Conservation (phyloP, 1,140 invertebrate species). For the Macrobrachium nipponense region DNA sequence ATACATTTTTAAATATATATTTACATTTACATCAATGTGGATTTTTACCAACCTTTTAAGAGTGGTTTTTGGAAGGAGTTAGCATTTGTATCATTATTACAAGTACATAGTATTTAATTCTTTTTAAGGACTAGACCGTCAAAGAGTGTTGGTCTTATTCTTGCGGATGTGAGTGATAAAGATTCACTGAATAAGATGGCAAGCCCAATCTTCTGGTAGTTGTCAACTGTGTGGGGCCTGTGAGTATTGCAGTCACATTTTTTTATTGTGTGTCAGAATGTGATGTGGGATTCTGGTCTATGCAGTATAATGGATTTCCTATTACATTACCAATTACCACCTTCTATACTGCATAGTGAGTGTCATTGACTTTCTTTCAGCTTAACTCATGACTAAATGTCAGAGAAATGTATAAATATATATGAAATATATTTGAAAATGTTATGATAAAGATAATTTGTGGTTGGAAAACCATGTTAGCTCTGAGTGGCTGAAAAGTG, state of each 20-base stretch:
- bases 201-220: conserved; percentile 78
- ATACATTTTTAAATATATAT: too few relatives aligned
- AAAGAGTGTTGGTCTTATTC: conserved; percentile 77
- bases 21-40: too few relatives aligned
- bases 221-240: conserved; percentile 89
- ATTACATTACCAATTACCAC: not conserved
- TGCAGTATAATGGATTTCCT: not conserved
- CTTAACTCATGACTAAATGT: not conserved
- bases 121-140: conserved; percentile 66
- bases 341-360: not conserved
- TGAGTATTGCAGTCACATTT: conserved; percentile 65
- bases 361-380: too few relatives aligned
- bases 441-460: too few relatives aligned
- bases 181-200: conserved; percentile 83
- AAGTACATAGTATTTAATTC: not conserved
- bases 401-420: not conserved
- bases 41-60: too few relatives aligned
- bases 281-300: not conserved
- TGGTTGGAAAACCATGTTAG: too few relatives aligned
- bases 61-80: not conserved
- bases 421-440: too few relatives aligned
- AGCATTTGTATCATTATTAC: not conserved
- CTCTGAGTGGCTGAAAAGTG: too few relatives aligned
- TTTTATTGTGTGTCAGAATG: not conserved
- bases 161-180: conserved; percentile 82